Evolutionary conservation across 1,140 invertebrate species (phyloP).

Genomic region (Ericerus pela): DNA sequence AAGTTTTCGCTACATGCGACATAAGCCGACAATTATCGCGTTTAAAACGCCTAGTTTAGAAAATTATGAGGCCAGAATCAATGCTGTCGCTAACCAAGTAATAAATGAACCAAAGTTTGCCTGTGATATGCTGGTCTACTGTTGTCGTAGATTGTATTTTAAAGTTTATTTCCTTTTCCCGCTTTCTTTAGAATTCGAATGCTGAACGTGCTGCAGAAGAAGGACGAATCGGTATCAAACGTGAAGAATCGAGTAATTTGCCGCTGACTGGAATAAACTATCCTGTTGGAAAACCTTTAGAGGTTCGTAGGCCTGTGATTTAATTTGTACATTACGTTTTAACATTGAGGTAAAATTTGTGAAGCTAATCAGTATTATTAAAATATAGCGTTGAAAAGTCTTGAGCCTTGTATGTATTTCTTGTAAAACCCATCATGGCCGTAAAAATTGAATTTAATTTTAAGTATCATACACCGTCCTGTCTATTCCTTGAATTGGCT

Average conservation of each 20-base stretch:
- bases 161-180: background rate
- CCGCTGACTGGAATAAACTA: conserved; percentile 38
- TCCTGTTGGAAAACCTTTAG: conserved; percentile 60
- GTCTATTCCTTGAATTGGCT: background rate
- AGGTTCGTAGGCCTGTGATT: conserved; percentile 38
- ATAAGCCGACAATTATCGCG: conserved; percentile 71
- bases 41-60: conserved; percentile 53
- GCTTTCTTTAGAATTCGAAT: conserved; percentile 11
- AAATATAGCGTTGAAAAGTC: too few relatives aligned
- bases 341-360: background rate
- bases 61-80: conserved; percentile 37
- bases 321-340: background rate
- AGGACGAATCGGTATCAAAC: conserved; percentile 32
- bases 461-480: background rate
- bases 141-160: background rate
- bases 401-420: background rate
- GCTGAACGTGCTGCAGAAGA: conserved; percentile 36
- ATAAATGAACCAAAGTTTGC: too few relatives aligned
- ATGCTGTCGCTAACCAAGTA: conserved; percentile 20
- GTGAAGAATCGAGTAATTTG: conserved; percentile 14
- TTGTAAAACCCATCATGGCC: background rate
- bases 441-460: background rate
- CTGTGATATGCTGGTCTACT: too few relatives aligned
- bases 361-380: too few relatives aligned
- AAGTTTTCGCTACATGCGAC: conserved; percentile 70